Percentiles rank a stretch among this genome's conserved stretches.
phyloP scores from a whole-genome alignment of 1,140 invertebrate species.

The Battus philenor region DNA sequence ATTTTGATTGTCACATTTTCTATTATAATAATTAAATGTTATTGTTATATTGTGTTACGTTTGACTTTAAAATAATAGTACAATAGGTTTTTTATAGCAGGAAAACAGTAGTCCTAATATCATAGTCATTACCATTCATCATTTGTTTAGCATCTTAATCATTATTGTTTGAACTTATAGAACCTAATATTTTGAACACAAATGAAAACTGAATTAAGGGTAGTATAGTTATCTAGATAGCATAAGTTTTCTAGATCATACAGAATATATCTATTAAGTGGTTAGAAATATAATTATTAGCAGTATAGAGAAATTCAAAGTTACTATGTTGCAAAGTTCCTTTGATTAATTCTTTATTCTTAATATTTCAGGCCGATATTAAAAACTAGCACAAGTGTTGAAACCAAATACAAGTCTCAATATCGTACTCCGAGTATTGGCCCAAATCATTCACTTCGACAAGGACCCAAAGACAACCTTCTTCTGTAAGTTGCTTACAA shows the following conservation, averaged over 20 bases:
- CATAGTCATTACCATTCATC: slow-evolving; percentile 9
- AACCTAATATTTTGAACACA: background rate
- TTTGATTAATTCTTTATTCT: background rate
- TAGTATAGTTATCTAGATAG: too few species aligned
- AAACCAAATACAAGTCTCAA: slow-evolving; percentile 50
- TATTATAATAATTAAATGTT: too few species aligned
- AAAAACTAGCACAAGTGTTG: slow-evolving; percentile 36
- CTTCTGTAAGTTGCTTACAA: slow-evolving; percentile 59
- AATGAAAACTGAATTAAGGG: background rate
- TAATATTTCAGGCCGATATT: slow-evolving; percentile 52
- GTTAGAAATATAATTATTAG: too few species aligned
- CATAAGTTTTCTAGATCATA: too few species aligned
- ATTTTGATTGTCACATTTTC: too few species aligned
- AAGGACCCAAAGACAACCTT: slow-evolving; percentile 52
- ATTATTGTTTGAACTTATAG: slow-evolving; percentile 4
- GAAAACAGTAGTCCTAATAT: too few species aligned
- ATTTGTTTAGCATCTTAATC: slow-evolving; percentile 14
- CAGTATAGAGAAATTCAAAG: too few species aligned
- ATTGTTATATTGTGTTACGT: too few species aligned
- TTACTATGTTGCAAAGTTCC: too few species aligned
- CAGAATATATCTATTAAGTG: too few species aligned
- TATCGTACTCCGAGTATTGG: slow-evolving; percentile 34
- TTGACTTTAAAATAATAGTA: too few species aligned
- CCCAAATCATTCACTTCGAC: slow-evolving; percentile 41
- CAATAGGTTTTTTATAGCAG: too few species aligned